Evolutionary conservation across 2,797 vertebrate species (phyloP).

Genomic region (Naso thynnoides): DNA sequence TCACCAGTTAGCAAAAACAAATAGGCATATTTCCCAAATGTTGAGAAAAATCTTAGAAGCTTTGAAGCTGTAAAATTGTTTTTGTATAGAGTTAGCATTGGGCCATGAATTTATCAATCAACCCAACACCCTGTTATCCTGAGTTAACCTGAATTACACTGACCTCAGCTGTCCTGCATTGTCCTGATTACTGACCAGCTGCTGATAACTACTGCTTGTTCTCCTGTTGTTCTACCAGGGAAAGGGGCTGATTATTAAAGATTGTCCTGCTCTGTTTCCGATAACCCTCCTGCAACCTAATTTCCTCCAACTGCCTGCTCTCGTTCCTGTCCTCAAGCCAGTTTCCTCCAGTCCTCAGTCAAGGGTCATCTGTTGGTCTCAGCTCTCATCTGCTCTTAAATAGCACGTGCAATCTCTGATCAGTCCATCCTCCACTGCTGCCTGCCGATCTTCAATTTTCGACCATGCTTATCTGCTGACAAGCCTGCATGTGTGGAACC

Average conservation of each 20-base stretch:
- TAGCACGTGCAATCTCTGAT: constrained; percentile 21
- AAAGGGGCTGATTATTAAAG: neutral
- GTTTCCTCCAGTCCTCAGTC: constrained; percentile 7
- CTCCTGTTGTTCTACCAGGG: constrained; percentile 15
- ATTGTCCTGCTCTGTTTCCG: constrained; percentile 27
- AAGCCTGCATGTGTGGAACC: constrained; percentile 20
- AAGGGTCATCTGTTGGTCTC: constrained; percentile 39
- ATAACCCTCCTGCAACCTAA: constrained; percentile 12
- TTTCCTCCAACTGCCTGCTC: constrained; percentile 10
- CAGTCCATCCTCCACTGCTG: neutral
- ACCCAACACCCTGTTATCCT: too few relatives aligned
- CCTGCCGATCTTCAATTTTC: constrained; percentile 27
- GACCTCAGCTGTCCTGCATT: constrained; percentile 22
- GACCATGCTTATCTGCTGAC: constrained; percentile 25
- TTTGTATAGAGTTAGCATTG: too few relatives aligned
- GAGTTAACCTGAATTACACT: constrained; percentile 10
- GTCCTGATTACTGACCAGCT: constrained; percentile 48
- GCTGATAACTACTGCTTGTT: constrained; percentile 47
- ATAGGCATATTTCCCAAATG: too few relatives aligned
- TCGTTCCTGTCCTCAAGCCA: neutral
- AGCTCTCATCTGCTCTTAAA: constrained; percentile 39
- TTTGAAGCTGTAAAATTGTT: too few relatives aligned
- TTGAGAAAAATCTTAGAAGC: too few relatives aligned
- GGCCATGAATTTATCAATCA: too few relatives aligned
- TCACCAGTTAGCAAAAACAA: too few relatives aligned